Evolutionary conservation across 2,113 vertebrate species (phyloP), one percentile per base, ranked within the genome.

Genomic region (Pollachius pollachius): DNA sequence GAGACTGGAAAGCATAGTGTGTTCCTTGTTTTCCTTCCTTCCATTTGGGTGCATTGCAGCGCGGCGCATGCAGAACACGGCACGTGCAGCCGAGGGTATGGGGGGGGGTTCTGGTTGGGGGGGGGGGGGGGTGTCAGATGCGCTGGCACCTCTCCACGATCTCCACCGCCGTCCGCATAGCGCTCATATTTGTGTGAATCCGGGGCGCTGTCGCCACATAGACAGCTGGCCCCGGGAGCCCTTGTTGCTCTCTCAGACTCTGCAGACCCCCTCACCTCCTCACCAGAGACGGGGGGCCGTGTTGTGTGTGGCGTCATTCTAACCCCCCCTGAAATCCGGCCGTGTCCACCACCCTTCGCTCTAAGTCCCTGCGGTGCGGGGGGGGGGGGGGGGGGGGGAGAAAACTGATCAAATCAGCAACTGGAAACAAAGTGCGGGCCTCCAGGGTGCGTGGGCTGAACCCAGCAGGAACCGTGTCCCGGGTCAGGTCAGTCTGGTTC

Each of bases 151-250:
- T 62, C 68, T 83, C 89, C 71, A 17, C 11, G 62, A 75, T 52
- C 79, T 75, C 74, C 64, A 23, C 74, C 79, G 78, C 82, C 76
- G 82, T 78, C 81, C 88, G 90, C 82, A 91, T 92, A 88, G 89
- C 85, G 89, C 84, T 89, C 88, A 86, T 81, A 90, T 86, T 85
- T 91, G 90, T 80, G 86, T 83, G 85, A 84, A 85, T 81, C 91
- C 84, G 75, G 76, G 88, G 88, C 87, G 88, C 87, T 93, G 90
- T 92, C 88, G 88, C 79, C 90, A 90, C 80, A 82, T 90, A 84
- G 90, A 92, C 93, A 94, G 92, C 92, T 93, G 93, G 88, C 88
- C 89, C 88, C 89, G 85, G 34, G 84, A 81, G 84, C 81, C 72
- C 64, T 67, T 73, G 64, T 7, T 48, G 41, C 12, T 1, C 5